Conservation (phyloP, 1,140 invertebrate genomes). For the Drosophila sp. region DNA sequence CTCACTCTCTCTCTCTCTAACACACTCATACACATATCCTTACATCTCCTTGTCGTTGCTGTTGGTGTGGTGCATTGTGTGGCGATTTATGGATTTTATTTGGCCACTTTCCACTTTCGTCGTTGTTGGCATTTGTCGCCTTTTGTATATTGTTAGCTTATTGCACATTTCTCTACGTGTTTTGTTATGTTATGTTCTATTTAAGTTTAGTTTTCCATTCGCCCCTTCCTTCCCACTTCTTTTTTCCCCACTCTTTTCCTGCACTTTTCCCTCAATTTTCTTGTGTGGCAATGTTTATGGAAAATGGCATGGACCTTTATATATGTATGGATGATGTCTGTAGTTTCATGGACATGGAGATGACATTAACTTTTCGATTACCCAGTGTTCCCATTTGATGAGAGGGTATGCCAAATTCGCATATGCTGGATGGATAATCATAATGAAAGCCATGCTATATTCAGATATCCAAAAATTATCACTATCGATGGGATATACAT, state of each 20-base stretch:
- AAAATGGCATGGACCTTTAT: constrained; percentile 10
- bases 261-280: constrained; percentile 14
- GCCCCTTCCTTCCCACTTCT: not conserved
- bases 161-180: constrained; percentile 53
- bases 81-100: constrained; percentile 80
- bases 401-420: not conserved
- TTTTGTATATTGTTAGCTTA: constrained; percentile 75
- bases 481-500: too few species aligned
- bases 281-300: constrained; percentile 3
- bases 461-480: too few species aligned
- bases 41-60: constrained; percentile 12
- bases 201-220: constrained; percentile 10
- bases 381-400: not conserved
- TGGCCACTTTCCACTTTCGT: constrained; percentile 69
- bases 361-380: constrained; percentile 4
- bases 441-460: too few species aligned
- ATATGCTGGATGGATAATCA: too few species aligned
- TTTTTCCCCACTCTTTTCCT: not conserved
- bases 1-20: constrained; percentile 1
- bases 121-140: constrained; percentile 73
- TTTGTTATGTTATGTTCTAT: constrained; percentile 36
- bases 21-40: constrained; percentile 20
- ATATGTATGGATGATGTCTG: not conserved
- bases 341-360: not conserved
- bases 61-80: constrained; percentile 57